These are phyloP conservation scores for Diglossa cyanea DNA, from an alignment of 2,797 vertebrate species.

Conservation along the genomic window DNA sequence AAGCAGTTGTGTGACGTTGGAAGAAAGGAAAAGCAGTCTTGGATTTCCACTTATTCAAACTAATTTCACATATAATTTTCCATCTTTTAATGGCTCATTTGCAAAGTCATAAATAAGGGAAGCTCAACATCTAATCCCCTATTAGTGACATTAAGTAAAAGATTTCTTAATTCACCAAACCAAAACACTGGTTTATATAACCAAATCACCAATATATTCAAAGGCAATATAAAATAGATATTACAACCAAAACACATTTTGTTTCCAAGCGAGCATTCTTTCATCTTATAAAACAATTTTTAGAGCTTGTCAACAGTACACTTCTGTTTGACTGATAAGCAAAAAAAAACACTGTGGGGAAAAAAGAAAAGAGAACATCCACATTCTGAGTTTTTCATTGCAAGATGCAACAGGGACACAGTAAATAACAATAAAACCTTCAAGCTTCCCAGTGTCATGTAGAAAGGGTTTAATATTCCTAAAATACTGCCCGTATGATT, in stretches of 20 bases:
- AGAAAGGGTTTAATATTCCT: neutral
- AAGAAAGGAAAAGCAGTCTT: neutral
- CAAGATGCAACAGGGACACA: neutral
- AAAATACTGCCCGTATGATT: neutral
- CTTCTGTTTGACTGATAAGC: neutral
- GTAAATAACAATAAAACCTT: neutral
- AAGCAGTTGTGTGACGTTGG: neutral
- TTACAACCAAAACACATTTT: neutral
- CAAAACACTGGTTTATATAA: neutral
- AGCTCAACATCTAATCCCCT: neutral
- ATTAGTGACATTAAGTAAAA: neutral
- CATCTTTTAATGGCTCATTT: neutral
- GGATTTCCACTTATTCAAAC: neutral
- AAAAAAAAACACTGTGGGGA: neutral
- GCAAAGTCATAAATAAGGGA: neutral
- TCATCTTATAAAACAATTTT: neutral
- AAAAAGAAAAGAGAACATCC: neutral
- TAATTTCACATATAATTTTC: neutral
- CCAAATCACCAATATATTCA: neutral
- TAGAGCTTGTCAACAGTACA: neutral
- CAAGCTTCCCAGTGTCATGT: rapidly evolving
- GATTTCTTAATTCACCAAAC: neutral
- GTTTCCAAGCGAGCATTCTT: neutral
- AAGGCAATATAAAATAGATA: neutral
- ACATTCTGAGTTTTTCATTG: neutral